Conservation (phyloP, 1,140 invertebrate genomes). For the Archegozetes longisetosus region DNA sequence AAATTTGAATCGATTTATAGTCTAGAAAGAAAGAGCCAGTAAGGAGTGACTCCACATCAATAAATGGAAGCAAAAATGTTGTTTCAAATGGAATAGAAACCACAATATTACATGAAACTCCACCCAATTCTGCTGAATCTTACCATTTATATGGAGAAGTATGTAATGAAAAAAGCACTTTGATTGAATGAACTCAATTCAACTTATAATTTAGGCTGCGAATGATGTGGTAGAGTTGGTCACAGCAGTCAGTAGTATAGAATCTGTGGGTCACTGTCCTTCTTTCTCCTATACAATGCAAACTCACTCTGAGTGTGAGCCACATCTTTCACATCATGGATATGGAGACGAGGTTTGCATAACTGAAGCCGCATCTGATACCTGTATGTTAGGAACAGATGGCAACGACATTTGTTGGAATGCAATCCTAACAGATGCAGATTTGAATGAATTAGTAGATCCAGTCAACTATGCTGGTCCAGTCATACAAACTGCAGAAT, state of each 20-base stretch:
- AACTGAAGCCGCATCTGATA: background rate
- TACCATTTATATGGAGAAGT: background rate
- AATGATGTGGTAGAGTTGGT: slow-evolving; percentile 11
- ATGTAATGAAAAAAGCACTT: background rate
- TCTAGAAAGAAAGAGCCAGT: background rate
- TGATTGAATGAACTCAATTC: background rate
- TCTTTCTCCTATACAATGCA: background rate
- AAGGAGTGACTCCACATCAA: background rate
- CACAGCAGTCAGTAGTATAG: slow-evolving; percentile 14
- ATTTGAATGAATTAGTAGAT: slow-evolving; percentile 27
- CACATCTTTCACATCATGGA: background rate
- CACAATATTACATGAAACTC: slow-evolving; percentile 12
- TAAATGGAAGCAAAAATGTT: slow-evolving; percentile 1
- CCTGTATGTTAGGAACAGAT: slow-evolving; percentile 10
- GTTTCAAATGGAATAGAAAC: background rate
- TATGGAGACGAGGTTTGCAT: slow-evolving; percentile 12
- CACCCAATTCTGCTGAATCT: slow-evolving; percentile 16
- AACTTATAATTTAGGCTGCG: background rate
- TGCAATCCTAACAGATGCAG: slow-evolving; percentile 31
- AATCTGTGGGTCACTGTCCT: background rate
- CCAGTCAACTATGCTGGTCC: slow-evolving; percentile 23
- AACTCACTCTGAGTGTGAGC: background rate
- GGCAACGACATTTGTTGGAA: slow-evolving; percentile 31
- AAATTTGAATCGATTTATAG: too few relatives aligned
- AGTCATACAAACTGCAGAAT: background rate